Evolutionary conservation across 2,113 vertebrate genomes (phyloP).

Genomic region (Esox niger): DNA sequence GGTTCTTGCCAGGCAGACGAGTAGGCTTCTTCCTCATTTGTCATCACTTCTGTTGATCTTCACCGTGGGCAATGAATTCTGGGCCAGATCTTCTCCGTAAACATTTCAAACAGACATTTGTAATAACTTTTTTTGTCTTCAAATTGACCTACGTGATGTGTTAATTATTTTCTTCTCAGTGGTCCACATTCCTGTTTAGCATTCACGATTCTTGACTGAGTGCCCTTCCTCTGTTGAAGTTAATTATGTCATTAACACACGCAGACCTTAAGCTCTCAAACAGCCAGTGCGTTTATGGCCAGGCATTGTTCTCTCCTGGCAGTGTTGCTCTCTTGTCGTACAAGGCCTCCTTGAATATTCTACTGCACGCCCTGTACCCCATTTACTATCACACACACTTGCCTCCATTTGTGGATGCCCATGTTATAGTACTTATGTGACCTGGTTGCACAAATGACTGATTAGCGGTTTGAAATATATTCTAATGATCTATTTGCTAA

Average conservation of each 20-base stretch:
- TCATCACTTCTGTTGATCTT: neutral
- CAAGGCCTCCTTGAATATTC: neutral
- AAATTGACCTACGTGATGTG: neutral
- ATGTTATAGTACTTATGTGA: too few species aligned
- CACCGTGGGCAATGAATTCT: neutral
- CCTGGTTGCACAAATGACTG: too few species aligned
- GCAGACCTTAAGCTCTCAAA: neutral
- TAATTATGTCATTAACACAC: constrained; percentile 4
- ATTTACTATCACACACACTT: too few species aligned
- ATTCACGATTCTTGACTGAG: neutral
- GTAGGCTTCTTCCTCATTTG: constrained; percentile 8
- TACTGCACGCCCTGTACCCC: neutral
- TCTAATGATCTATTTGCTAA: neutral
- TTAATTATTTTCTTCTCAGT: neutral
- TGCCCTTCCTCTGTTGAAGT: constrained; percentile 8
- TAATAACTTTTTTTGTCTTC: neutral
- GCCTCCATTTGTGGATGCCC: too few species aligned
- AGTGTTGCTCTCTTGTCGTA: neutral
- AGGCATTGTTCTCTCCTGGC: neutral
- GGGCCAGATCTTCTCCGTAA: neutral
- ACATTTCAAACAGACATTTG: too few species aligned
- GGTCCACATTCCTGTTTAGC: neutral
- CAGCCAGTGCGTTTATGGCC: neutral
- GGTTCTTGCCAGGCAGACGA: neutral
- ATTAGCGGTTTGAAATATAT: neutral